Conservation (phyloP, 1,140 invertebrate genomes). For the Phthorimaea operculella region DNA sequence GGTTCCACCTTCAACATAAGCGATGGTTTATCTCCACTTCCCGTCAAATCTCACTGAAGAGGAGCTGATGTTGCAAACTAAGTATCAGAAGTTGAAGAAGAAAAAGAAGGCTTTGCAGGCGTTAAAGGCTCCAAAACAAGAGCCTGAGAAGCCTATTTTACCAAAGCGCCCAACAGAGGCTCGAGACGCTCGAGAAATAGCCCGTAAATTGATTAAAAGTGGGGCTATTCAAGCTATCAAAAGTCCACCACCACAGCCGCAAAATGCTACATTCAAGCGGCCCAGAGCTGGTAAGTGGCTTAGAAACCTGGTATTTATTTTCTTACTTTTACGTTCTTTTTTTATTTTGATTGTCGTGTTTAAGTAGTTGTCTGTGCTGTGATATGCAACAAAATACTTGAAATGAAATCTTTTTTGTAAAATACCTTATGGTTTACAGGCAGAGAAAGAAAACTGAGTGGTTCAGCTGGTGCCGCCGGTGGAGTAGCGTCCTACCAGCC, state of each 20-base stretch:
- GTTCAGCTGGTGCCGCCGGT: conserved; percentile 82
- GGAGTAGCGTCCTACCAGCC: conserved; percentile 88
- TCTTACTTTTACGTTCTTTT: too few species aligned
- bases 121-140: conserved; percentile 87
- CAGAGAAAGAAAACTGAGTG: conserved; percentile 81
- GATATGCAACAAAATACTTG: too few species aligned
- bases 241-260: conserved; percentile 84
- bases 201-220: conserved; percentile 93
- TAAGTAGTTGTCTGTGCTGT: too few species aligned
- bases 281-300: conserved; percentile 70
- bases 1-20: too few species aligned
- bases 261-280: conserved; percentile 81
- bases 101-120: conserved; percentile 96
- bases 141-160: conserved; percentile 83
- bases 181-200: conserved; percentile 93
- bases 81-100: conserved; percentile 93
- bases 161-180: conserved; percentile 87
- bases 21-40: conserved; percentile 94
- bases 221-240: conserved; percentile 89
- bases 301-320: too few species aligned
- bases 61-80: conserved; percentile 91
- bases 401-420: too few species aligned
- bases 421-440: too few species aligned
- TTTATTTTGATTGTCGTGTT: too few species aligned
- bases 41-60: conserved; percentile 92